Evolutionary conservation across 2,113 vertebrate species (phyloP), one percentile per base, ranked within the genome.

Genomic region (Cyrtonyx montezumae): DNA sequence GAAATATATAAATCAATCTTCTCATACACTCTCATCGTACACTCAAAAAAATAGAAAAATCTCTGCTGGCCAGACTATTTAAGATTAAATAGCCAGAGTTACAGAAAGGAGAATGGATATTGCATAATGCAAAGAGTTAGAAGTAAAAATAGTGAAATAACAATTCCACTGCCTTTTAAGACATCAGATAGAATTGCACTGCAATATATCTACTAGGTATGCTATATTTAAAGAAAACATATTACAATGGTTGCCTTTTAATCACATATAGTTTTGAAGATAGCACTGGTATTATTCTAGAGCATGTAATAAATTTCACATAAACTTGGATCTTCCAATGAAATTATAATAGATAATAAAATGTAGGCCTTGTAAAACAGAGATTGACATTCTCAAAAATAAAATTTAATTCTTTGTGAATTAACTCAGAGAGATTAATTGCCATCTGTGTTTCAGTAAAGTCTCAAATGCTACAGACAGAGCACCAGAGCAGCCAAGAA

Each of bases 401-500:
- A 75, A 75, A 80, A 84, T 28, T 4, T 79, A 13, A 34, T 68
- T 61, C 30, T 65, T 86, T 40, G 30, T 80, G 43, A 71, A 53
- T 68, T 67, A 95, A 79, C 18, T 66, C 62, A 37, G 4, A 2
- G 61, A 71, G 23, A 87, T 70, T 79, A 92, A 81, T 88, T 79
- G 67, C n/a, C 91, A 86, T 92, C 84, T 92, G 78, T 73, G 62
- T 73, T 53, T 80, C 62, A 79, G n/a, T 8, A 51, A 70, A 85
- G 70, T 65, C 80, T 91, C 66, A 51, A 81, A 81, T 13, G 56
- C 25, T 71, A 43, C 37, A 85, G 79, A 70, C 5, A 55, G 56
- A 66, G 37, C 32, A 63, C 1, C 6, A 83, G 48, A 88, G 53
- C 21, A 56, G 6, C 13, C 53, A 73, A 53, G 40, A 66, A 75